Conservation (phyloP, 2,888 invertebrate genomes). For the Lasioglossum morio region DNA sequence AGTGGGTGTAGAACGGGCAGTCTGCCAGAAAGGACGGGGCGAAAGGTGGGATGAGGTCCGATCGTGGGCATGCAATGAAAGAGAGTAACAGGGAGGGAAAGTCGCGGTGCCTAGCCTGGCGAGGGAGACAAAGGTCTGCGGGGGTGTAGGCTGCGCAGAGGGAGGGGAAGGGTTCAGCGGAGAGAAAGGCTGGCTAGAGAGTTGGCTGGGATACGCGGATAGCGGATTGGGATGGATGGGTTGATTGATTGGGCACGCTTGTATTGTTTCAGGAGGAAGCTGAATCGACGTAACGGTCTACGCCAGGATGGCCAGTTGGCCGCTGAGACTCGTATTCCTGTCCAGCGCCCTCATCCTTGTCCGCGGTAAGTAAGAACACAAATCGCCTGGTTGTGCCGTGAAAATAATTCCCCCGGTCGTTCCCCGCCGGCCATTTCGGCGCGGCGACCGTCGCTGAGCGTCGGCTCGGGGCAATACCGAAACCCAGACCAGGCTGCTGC, state of each 20-base stretch:
- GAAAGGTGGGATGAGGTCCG: conserved; percentile 70
- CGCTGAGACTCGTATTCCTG: conserved; percentile 82
- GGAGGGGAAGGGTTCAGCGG: conserved; percentile 53
- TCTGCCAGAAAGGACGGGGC: conserved; percentile 70
- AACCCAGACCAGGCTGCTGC: background rate
- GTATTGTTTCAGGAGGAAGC: conserved; percentile 84
- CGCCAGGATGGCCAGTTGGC: conserved; percentile 83
- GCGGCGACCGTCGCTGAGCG: background rate
- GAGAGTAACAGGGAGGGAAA: conserved; percentile 32
- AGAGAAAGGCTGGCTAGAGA: conserved; percentile 61
- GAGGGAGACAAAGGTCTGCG: conserved; percentile 15
- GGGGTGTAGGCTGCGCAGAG: conserved; percentile 10
- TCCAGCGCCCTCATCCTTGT: conserved; percentile 83
- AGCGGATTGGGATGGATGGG: conserved; percentile 78
- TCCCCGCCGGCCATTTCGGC: conserved; percentile 39
- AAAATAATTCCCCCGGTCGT: conserved; percentile 33
- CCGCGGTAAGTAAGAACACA: conserved; percentile 80
- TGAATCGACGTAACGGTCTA: conserved; percentile 85
- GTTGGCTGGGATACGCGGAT: conserved; percentile 69
- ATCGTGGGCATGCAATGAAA: conserved; percentile 59
- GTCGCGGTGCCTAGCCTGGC: background rate
- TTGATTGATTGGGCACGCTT: conserved; percentile 84
- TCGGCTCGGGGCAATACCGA: conserved; percentile 28
- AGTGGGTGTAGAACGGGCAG: conserved; percentile 66
- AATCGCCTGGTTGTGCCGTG: conserved; percentile 29